A percentile compares a stretch with the other conserved stretches of the same genome.
phyloP scores from a whole-genome alignment of 2,797 vertebrate species.

The Mallotus villosus region DNA sequence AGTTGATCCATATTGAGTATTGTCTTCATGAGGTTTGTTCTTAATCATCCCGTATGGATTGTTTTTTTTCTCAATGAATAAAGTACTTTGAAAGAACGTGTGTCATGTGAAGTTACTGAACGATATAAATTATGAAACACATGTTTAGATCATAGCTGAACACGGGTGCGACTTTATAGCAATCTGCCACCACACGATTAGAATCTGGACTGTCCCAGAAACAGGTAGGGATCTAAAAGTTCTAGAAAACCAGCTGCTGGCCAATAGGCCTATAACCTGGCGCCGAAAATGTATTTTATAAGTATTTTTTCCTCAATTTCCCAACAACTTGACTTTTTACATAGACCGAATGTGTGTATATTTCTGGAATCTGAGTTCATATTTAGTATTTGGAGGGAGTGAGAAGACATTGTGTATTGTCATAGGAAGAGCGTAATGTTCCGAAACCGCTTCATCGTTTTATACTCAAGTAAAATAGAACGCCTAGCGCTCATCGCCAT shows the following conservation, averaged over 20 bases:
- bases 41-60: constrained; percentile 41
- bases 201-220: constrained; percentile 51
- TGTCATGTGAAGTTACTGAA: background rate
- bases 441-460: background rate
- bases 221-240: background rate
- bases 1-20: constrained; percentile 6
- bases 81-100: constrained; percentile 37
- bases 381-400: too few relatives aligned
- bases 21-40: background rate
- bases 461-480: background rate
- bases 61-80: constrained; percentile 62
- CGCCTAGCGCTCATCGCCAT: background rate
- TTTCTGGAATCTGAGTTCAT: too few relatives aligned
- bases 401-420: background rate
- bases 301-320: too few relatives aligned
- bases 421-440: background rate
- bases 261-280: background rate
- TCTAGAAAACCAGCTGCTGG: background rate
- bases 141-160: too few relatives aligned
- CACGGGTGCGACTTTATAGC: too few relatives aligned
- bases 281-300: background rate
- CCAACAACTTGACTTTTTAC: background rate
- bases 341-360: background rate
- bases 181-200: background rate
- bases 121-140: too few relatives aligned